Evolutionary conservation across 1,140 invertebrate genomes (phyloP), one percentile per base, ranked within the genome.

Genomic region (Tetraneura akinire): DNA sequence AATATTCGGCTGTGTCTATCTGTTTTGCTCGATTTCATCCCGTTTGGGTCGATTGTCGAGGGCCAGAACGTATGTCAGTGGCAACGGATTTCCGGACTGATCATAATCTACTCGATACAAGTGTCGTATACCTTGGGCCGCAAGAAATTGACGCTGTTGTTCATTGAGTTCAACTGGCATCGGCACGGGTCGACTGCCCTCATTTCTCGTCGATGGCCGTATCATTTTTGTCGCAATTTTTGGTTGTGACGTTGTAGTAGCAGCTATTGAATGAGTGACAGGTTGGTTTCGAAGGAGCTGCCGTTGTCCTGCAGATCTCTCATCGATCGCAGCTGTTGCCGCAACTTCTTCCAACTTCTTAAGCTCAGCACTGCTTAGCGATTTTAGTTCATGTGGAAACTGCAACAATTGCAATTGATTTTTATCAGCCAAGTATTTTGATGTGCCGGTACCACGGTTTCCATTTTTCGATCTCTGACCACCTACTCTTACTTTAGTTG

Each of bases 41-140:
- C 8, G 21, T 73, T 82, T 74, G 4, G 74, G 26, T 2, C 64
- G 60, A 26, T 81, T 82, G 14, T 82, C 82, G 11, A 82, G 32
- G 4, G 82, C 81, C n/a, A 82, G 42, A 3, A 82, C 82, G 78
- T 82, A 83, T 5, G 80, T 83, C 10, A 83, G 64, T 14, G 82
- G 81, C 42, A 78, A 47, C 6, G 71, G 64, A 47, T 82, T 81
- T 26, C 81, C 73, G 3, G 78, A 80, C 51, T 82, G 81, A n/a
- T 82, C 80, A 14, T 76, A 73, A 49, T 83, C 80, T n/a, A 82
- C 82, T 6, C 81, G 80, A 29, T 87, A 84, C n/a, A 87, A 81
- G n/a, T 84, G 86, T 0, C 86, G 86, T 13, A 87, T 84, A 32
- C 86, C 87, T 71, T 86, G 85, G 23, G 84, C 85, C 18, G 84